These are phyloP conservation scores for Hipposideros armiger DNA, from an alignment of 2,113 vertebrate genomes.

Conservation along the genomic window DNA sequence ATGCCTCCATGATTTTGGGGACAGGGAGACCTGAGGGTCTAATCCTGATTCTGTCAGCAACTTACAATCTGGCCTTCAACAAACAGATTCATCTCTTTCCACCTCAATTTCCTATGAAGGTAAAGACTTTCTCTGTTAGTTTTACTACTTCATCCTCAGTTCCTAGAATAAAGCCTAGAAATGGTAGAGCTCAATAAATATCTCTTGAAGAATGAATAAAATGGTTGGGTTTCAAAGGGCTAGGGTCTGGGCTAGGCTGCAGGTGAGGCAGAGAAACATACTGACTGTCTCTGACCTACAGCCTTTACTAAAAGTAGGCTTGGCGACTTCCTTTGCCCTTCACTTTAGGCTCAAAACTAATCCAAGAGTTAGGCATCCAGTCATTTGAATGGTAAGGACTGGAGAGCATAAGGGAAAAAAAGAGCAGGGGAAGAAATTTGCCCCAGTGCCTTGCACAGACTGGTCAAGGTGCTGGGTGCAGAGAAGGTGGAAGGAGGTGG, in stretches of 20 bases:
- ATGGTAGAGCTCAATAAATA: conserved; percentile 42
- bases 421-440: not conserved
- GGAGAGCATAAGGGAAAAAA: not conserved
- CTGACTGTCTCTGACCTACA: not conserved
- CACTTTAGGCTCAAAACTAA: not conserved
- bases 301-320: not conserved
- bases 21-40: not conserved
- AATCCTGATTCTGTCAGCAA: not conserved
- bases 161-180: not conserved
- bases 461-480: not conserved
- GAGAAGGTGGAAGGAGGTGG: not conserved
- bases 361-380: not conserved
- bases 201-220: conserved; percentile 49
- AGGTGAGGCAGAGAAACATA: not conserved
- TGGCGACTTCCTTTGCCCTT: not conserved
- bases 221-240: not conserved
- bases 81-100: conserved; percentile 45
- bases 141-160: conserved; percentile 19
- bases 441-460: not conserved
- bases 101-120: conserved; percentile 38
- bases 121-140: conserved; percentile 17
- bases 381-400: not conserved
- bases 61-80: conserved; percentile 42
- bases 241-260: not conserved
- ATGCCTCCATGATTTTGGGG: not conserved